Conservation (phyloP, 2,113 vertebrate species). For the Sminthopsis crassicaudata region DNA sequence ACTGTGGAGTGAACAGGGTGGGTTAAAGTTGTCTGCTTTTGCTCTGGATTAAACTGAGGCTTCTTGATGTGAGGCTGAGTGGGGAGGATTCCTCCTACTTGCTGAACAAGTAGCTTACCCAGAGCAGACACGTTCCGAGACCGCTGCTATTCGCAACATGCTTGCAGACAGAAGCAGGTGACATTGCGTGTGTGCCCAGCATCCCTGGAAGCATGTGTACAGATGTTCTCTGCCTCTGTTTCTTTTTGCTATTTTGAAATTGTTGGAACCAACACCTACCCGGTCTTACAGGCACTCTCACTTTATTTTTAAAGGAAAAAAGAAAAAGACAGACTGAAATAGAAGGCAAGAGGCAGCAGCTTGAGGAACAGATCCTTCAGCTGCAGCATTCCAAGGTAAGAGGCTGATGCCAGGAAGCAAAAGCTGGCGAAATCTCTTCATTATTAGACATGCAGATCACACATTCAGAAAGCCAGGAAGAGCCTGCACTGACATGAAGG, state of each 20-base stretch:
- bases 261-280: conserved; percentile 76
- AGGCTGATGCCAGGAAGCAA: conserved; percentile 66
- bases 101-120: conserved; percentile 66
- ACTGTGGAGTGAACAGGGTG: background rate
- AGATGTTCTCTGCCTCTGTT: conserved; percentile 77
- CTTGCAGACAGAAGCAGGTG: conserved; percentile 80
- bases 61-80: conserved; percentile 68
- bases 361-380: conserved; percentile 96
- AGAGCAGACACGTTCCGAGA: conserved; percentile 77
- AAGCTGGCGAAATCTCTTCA: conserved; percentile 71
- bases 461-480: conserved; percentile 73
- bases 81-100: conserved; percentile 80
- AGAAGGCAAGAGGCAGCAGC: conserved; percentile 94
- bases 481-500: conserved; percentile 74
- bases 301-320: conserved; percentile 92
- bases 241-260: conserved; percentile 64
- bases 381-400: conserved; percentile 98
- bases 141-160: conserved; percentile 66
- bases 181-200: conserved; percentile 63
- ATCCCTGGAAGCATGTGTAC: conserved; percentile 78
- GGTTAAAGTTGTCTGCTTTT: conserved; percentile 73
- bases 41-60: conserved; percentile 82
- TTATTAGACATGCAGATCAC: conserved; percentile 84
- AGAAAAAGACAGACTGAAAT: conserved; percentile 97
- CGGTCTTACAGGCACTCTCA: conserved; percentile 74